Base-by-base conservation (phyloP, 1,140 invertebrate genomes). In the Theocolax elegans region DNA sequence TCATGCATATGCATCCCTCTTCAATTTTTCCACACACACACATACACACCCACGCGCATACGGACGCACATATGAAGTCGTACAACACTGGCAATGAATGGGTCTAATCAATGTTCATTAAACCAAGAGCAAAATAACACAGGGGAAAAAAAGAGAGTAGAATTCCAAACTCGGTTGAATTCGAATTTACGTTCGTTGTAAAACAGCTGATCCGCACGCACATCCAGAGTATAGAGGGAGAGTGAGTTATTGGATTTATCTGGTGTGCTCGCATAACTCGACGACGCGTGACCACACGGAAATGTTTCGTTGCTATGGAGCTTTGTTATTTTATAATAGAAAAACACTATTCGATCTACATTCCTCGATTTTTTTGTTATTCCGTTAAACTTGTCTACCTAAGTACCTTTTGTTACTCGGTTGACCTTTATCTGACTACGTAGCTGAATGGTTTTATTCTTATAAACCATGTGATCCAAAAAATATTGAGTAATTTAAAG, bases 31-130 rank as follows among this genome's bases (percentile, higher is more conserved):
- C n/a, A n/a, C n/a, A n/a, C n/a, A n/a, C n/a, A n/a, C n/a, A n/a
- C n/a, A n/a, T n/a, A n/a, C n/a, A n/a, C n/a, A n/a, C n/a, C n/a
- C n/a, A n/a, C n/a, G n/a, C n/a, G n/a, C n/a, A n/a, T n/a, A n/a
- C n/a, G n/a, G n/a, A n/a, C n/a, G n/a, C n/a, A n/a, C n/a, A n/a
- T n/a, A n/a, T n/a, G n/a, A n/a, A n/a, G n/a, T n/a, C n/a, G n/a
- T n/a, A n/a, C n/a, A n/a, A n/a, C n/a, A n/a, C n/a, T n/a, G 31
- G 17, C 9, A 54, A 21, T 31, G 40, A 66, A 66, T 56, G 29
- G 25, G 66, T 74, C 62, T 77, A 77, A 77, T 79, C 77, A 76
- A 72, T 78, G 71, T 77, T 77, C 73, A 78, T 79, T 78, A 78
- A 76, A 66, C 59, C 59, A 49, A 53, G 44, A 64, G 46, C 63